Percentiles rank a stretch among this genome's conserved stretches.
phyloP scores from a whole-genome alignment of 2,113 vertebrate species.

The Sinosuthora webbiana region DNA sequence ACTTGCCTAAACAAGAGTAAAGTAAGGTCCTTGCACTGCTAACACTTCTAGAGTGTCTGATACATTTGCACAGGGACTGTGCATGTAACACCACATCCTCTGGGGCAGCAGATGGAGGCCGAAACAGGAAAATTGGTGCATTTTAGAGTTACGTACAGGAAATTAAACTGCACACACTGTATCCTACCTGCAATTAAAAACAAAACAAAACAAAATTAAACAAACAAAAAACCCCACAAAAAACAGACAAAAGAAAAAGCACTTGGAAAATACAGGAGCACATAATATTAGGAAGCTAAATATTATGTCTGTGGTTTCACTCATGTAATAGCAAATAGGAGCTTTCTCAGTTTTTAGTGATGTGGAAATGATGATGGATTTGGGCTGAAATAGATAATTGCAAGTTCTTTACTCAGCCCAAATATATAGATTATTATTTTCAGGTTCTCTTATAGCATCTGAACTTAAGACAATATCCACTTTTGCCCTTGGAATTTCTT shows the following conservation, averaged over 20 bases:
- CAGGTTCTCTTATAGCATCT: neutral
- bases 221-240: neutral
- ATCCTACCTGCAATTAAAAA: neutral
- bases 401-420: neutral
- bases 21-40: neutral
- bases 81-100: too few relatives aligned
- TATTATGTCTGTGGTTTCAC: neutral
- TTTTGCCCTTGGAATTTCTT: neutral
- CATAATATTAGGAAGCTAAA: neutral
- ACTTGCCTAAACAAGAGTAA: neutral
- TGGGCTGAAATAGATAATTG: neutral
- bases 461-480: neutral
- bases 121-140: rapidly evolving
- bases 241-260: neutral
- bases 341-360: neutral
- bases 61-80: neutral
- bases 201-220: too few relatives aligned
- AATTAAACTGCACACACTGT: neutral
- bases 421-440: neutral
- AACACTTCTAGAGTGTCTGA: neutral
- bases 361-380: neutral
- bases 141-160: neutral
- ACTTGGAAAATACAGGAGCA: neutral
- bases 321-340: neutral
- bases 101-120: neutral